A percentile compares a stretch with the other conserved stretches of the same genome.
phyloP scores from a whole-genome alignment of 2,888 invertebrate genomes.

The Creontiades dilutus region DNA sequence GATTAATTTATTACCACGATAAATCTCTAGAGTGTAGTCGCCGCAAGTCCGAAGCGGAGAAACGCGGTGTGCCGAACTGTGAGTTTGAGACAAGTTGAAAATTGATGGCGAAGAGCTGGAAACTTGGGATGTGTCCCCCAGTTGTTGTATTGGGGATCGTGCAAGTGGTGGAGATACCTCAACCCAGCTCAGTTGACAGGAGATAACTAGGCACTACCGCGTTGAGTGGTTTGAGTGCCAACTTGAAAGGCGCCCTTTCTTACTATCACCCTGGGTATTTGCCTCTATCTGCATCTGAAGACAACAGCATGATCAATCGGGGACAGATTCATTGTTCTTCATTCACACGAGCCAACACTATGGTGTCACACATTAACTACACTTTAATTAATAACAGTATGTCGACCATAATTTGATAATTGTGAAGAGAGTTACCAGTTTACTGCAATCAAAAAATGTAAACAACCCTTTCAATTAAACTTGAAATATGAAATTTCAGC shows the following conservation, averaged over 20 bases:
- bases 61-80: background rate
- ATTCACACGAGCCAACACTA: no score
- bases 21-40: background rate
- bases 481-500: no score
- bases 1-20: background rate
- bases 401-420: no score
- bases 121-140: constrained; percentile 38
- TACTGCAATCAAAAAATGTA: no score
- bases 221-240: constrained; percentile 21
- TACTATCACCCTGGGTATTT: background rate
- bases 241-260: background rate
- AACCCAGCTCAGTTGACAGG: background rate
- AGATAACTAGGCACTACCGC: constrained; percentile 31
- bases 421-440: no score
- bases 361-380: no score
- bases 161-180: constrained; percentile 10
- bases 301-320: background rate
- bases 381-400: no score
- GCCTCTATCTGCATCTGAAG: background rate
- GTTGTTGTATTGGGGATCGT: constrained; percentile 24
- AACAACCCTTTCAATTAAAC: no score
- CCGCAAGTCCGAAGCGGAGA: background rate
- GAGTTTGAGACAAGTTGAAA: constrained; percentile 52
- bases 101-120: constrained; percentile 22
- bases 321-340: background rate